Evolutionary conservation across 2,888 invertebrate genomes (phyloP).

Genomic region (Pyrrhia umbra): DNA sequence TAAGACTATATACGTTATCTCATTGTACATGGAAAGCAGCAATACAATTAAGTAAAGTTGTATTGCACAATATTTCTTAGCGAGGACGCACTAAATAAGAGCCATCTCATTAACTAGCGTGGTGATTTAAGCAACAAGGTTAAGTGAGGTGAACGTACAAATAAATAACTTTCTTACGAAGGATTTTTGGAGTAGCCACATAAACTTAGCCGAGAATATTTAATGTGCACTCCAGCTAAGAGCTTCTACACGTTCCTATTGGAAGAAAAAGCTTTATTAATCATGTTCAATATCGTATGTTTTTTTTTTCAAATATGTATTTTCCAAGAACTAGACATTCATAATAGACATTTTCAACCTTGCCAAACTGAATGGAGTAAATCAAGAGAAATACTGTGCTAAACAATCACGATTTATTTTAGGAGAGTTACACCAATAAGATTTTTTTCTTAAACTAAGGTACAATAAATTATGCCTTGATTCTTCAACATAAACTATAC

Average conservation of each 20-base stretch:
- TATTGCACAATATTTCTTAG: conserved; percentile 68
- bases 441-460: neutral
- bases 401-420: neutral
- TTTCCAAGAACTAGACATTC: neutral
- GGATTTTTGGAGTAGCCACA: conserved; percentile 59
- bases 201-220: conserved; percentile 55
- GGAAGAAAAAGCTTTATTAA: conserved; percentile 38
- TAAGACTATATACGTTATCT: conserved; percentile 30
- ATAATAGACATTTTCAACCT: neutral
- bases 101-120: conserved; percentile 70
- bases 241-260: conserved; percentile 38
- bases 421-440: neutral
- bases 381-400: conserved; percentile 6
- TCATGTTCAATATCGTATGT: conserved; percentile 18
- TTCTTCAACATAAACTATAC: neutral
- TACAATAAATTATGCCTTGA: too few relatives aligned
- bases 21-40: conserved; percentile 52
- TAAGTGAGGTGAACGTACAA: conserved; percentile 63
- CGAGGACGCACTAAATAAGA: conserved; percentile 70
- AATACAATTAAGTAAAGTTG: conserved; percentile 65
- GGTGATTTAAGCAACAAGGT: conserved; percentile 72
- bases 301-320: conserved; percentile 14
- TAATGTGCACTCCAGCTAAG: conserved; percentile 49
- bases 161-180: conserved; percentile 64
- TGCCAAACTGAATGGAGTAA: conserved; percentile 1